Evolutionary conservation across 1,140 invertebrate genomes (phyloP), one percentile per base, ranked within the genome.

Genomic region (Aphelenchoides avenae): DNA sequence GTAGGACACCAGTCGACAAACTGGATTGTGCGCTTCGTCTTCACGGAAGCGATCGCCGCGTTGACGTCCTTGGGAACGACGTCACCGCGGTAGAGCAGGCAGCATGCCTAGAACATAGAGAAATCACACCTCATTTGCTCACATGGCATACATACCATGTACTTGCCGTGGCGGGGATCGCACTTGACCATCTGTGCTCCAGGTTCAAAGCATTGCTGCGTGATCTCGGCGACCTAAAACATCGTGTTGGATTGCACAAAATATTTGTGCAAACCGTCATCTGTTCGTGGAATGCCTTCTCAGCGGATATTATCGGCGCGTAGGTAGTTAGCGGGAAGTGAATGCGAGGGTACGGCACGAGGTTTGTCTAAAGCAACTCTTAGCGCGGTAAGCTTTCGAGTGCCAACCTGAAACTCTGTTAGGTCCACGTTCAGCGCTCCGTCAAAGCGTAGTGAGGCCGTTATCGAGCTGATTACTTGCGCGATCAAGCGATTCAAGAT

Each of bases 141-240:
- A n/a, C n/a, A n/a, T n/a, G n/a, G n/a, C n/a, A n/a, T n/a, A n/a
- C n/a, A n/a, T 52, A 51, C 48, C 72, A 75, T 75, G 48, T 76
- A 66, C 41, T 66, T 66, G 4, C 64, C 64, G 29, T 64, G 20
- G 9, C 70, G 34, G 1, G 71, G 71, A 55, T 74, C 73, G 40
- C 71, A 74, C 55, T 89, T 89, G n/a, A 89, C 87, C 87, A 89
- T 89, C 82, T 89, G 87, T 80, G 88, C 89, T 67, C 85, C 85
- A 41, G 87, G 86, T 77, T 89, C 87, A 78, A 89, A 89, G 78
- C 87, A 88, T 11, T 87, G 85, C 77, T 86, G 88, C 71, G 88
- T 89, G 70, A 89, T 88, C 76, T 89, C 87, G 30, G 85, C 84
- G 15, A 80, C 48, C 48, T 51, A 11, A 44, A 44, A 5, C 3